phyloP scores from a whole-genome alignment of 2,888 invertebrate species.

The Leucozona laternaria region DNA sequence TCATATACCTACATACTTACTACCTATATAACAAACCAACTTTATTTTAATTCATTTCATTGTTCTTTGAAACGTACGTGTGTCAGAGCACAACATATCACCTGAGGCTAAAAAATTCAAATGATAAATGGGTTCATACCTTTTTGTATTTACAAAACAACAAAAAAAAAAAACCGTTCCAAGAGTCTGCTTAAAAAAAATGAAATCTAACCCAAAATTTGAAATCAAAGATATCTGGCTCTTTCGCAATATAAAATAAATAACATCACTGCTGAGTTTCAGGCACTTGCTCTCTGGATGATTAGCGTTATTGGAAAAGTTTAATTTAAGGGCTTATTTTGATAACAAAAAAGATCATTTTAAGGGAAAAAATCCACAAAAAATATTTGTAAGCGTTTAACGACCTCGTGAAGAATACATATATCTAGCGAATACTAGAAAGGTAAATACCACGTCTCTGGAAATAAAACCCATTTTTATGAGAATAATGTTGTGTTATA shows the following conservation, averaged over 20 bases:
- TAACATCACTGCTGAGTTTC: background rate
- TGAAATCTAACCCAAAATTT: constrained; percentile 23
- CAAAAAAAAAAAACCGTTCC: background rate
- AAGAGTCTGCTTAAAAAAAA: background rate
- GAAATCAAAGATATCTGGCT: background rate
- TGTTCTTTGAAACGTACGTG: background rate
- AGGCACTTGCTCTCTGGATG: background rate
- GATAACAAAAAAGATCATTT: no score
- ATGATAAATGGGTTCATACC: constrained; percentile 25
- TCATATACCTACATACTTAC: no score
- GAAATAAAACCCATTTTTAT: no score
- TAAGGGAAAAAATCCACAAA: no score
- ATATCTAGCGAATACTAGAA: no score
- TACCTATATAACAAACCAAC: background rate
- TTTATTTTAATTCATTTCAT: background rate
- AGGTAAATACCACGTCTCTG: no score
- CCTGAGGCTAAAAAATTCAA: constrained; percentile 6
- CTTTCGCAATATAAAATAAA: constrained; percentile 6
- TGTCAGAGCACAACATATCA: constrained; percentile 12
- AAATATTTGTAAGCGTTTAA: no score
- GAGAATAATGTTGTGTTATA: no score
- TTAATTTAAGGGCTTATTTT: no score
- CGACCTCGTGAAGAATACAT: no score
- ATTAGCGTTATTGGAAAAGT: no score
- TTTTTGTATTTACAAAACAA: background rate